These are phyloP conservation scores for Dryas iulia DNA, from an alignment of 1,140 invertebrate genomes.

Conservation along the genomic window DNA sequence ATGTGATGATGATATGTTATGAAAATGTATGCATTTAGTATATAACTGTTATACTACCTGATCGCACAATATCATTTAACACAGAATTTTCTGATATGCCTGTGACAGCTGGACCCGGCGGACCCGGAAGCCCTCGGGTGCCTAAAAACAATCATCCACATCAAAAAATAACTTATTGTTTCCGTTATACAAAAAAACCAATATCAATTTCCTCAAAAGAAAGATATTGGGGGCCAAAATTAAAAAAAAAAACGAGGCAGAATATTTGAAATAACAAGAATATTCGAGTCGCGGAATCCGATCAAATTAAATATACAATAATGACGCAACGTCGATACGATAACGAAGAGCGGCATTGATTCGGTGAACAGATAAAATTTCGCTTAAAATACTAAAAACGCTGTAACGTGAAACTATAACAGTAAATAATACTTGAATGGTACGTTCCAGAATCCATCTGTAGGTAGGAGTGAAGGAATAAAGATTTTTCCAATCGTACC, in stretches of 20 bases:
- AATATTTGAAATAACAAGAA: conserved; percentile 3
- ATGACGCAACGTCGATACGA: not conserved
- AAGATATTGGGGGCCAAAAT: not conserved
- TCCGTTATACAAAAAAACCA: not conserved
- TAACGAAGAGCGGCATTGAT: not conserved
- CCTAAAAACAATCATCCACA: conserved; percentile 39
- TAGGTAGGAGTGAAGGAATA: conserved; percentile 55
- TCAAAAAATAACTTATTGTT: conserved; percentile 6
- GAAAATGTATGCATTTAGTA: not conserved
- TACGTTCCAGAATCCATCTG: conserved; percentile 39
- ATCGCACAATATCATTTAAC: conserved; percentile 37
- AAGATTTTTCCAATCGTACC: conserved; percentile 72
- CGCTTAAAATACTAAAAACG: not conserved
- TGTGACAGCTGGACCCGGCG: conserved; percentile 43
- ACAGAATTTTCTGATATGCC: conserved; percentile 52
- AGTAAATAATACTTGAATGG: conserved; percentile 52
- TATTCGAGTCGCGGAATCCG: not conserved
- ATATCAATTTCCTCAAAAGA: not conserved
- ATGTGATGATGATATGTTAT: too few relatives aligned
- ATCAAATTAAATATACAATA: conserved; percentile 7
- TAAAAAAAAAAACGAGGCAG: not conserved
- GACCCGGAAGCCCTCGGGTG: conserved; percentile 55
- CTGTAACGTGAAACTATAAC: conserved; percentile 40
- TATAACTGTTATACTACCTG: conserved; percentile 33
- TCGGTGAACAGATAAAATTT: not conserved